A percentile compares a stretch with the other conserved stretches of the same genome.
Conservation (phyloP, 2,888 invertebrate genomes). For the Drosophila lacicola region DNA sequence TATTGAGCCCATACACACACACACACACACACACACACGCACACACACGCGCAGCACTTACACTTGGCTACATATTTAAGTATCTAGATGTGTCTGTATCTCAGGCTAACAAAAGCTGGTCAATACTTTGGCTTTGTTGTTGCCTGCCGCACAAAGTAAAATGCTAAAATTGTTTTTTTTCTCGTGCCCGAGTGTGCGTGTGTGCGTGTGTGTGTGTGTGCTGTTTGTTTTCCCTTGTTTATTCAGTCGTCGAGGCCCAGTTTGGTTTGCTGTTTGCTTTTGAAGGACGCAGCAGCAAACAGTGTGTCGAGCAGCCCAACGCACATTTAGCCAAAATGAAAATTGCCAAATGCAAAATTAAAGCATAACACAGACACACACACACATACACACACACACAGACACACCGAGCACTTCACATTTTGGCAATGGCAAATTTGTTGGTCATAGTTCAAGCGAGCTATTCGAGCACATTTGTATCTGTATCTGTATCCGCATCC, state of each 20-base stretch:
- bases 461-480: constrained; percentile 37
- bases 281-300: constrained; percentile 14
- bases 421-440: constrained; percentile 38
- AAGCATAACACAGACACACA: constrained; percentile 64
- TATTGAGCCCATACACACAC: constrained; percentile 38
- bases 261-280: constrained; percentile 59
- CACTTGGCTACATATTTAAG: constrained; percentile 7
- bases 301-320: constrained; percentile 10
- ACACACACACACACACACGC: constrained; percentile 3
- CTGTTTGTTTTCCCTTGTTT: constrained; percentile 68
- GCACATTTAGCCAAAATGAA: constrained; percentile 36
- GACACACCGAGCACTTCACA: constrained; percentile 13
- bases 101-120: constrained; percentile 51
- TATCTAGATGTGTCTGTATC: constrained; percentile 1
- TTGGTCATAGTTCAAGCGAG: constrained; percentile 32
- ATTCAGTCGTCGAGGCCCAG: constrained; percentile 65
- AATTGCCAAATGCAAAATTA: constrained; percentile 62
- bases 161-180: constrained; percentile 62
- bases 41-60: constrained; percentile 11
- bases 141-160: constrained; percentile 47
- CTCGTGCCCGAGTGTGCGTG: constrained; percentile 9
- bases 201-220: constrained; percentile 3
- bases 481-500: constrained; percentile 19
- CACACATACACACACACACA: constrained; percentile 6
- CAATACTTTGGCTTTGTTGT: constrained; percentile 52